phyloP scores from a whole-genome alignment of 2,888 invertebrate genomes.

The Neoascia interrupta region DNA sequence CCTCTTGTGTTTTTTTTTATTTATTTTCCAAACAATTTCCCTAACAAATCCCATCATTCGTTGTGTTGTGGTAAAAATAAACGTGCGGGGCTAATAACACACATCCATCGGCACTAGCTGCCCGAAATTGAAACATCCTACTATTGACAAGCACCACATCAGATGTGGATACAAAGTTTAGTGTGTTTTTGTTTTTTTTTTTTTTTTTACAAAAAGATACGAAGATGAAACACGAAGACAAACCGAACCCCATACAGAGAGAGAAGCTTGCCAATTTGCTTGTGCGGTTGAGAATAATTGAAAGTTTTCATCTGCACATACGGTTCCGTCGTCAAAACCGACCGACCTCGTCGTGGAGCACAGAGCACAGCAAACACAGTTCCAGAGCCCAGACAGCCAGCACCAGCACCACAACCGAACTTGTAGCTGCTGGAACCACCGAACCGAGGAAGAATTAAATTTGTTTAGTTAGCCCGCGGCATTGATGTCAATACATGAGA shows the following conservation, averaged over 20 bases:
- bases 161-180: too few species aligned
- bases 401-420: not conserved
- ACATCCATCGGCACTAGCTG: conserved; percentile 50
- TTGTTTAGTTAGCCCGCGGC: conserved; percentile 69
- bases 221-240: conserved; percentile 15
- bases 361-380: not conserved
- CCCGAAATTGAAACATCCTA: conserved; percentile 53
- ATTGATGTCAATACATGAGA: conserved; percentile 73
- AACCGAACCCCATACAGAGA: not conserved
- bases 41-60: conserved; percentile 51
- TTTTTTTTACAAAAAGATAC: conserved; percentile 1
- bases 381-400: not conserved
- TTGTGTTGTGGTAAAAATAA: conserved; percentile 54
- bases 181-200: too few species aligned
- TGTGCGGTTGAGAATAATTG: conserved; percentile 56
- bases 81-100: conserved; percentile 55
- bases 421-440: conserved; percentile 28
- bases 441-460: conserved; percentile 68
- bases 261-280: conserved; percentile 49
- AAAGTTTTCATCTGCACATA: conserved; percentile 53
- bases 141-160: too few species aligned
- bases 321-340: conserved; percentile 1
- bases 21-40: conserved; percentile 65
- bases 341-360: not conserved
- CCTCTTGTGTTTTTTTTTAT: conserved; percentile 15